phyloP scores from a whole-genome alignment of 2,888 invertebrate species.

The Yponomeuta evonymella region DNA sequence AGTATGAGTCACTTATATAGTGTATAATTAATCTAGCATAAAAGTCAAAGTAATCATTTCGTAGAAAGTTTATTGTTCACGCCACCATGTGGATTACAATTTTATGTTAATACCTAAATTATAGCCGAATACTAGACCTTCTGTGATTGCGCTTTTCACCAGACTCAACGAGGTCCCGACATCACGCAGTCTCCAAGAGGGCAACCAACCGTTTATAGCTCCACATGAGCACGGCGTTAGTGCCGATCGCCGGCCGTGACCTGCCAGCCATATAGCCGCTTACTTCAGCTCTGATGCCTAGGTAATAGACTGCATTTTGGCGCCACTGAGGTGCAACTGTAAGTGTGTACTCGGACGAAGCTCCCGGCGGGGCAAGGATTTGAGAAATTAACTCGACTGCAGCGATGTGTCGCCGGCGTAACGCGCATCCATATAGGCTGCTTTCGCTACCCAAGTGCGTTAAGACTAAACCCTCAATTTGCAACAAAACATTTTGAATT shows the following conservation, averaged over 20 bases:
- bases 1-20: no score
- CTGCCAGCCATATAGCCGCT: conserved; percentile 1
- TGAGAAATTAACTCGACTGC: conserved; percentile 28
- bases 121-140: background rate
- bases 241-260: background rate
- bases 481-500: no score
- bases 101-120: no score
- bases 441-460: background rate
- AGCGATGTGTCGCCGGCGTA: conserved; percentile 9
- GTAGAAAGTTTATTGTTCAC: no score
- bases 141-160: background rate
- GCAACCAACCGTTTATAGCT: background rate
- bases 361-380: conserved; percentile 28
- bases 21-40: no score
- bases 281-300: conserved; percentile 24
- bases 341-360: conserved; percentile 13
- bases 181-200: background rate
- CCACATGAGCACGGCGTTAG: background rate
- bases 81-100: no score
- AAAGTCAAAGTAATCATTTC: no score
- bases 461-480: background rate
- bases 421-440: background rate
- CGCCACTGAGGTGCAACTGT: background rate
- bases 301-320: background rate
- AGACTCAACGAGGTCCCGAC: background rate